Percentiles rank a stretch among this genome's conserved stretches.
These are phyloP conservation scores for Neodontobutis hainanensis DNA, from an alignment of 2,113 vertebrate species.

Conservation along the genomic window DNA sequence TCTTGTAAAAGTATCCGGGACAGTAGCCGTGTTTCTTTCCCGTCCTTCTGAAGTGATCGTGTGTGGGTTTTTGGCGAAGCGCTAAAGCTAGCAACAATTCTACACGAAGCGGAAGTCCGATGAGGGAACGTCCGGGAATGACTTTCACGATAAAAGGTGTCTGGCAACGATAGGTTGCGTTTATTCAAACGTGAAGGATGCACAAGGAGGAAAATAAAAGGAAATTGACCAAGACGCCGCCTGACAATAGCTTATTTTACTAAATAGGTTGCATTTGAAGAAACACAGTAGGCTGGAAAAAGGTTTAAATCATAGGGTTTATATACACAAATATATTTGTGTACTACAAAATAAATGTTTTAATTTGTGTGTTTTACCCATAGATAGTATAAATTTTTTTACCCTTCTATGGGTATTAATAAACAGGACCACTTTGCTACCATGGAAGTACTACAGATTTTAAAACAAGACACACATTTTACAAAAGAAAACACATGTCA, in stretches of 20 bases:
- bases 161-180: not conserved
- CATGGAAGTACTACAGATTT: no score
- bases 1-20: slow-evolving; percentile 39
- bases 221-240: not conserved
- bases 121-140: slow-evolving; percentile 22
- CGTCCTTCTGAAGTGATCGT: slow-evolving; percentile 75
- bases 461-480: no score
- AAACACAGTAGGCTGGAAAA: not conserved
- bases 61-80: slow-evolving; percentile 47
- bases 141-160: slow-evolving; percentile 53
- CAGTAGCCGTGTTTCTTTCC: slow-evolving; percentile 60
- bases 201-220: not conserved
- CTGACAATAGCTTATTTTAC: not conserved
- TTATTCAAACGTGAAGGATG: slow-evolving; percentile 16
- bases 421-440: no score
- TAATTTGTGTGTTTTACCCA: no score
- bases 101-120: not conserved
- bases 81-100: slow-evolving; percentile 48
- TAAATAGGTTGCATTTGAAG: not conserved
- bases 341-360: no score
- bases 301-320: not conserved
- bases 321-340: not conserved
- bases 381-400: no score
- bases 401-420: no score
- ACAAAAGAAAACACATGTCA: no score